Conservation (phyloP, 2,113 vertebrate genomes). For the Neofelis nebulosa region DNA sequence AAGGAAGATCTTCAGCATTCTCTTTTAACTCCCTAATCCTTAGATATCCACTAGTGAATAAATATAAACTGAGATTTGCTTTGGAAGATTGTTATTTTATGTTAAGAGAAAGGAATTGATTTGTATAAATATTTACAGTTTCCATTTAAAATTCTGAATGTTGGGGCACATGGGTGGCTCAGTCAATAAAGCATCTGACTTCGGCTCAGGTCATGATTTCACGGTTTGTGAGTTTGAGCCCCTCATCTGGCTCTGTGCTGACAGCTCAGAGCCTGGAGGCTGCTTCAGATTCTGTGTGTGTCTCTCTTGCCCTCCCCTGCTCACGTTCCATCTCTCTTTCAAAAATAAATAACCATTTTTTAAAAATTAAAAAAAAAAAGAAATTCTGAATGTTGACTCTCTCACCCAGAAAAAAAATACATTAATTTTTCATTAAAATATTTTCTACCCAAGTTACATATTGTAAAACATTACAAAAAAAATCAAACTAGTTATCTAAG, state of each 20-base stretch:
- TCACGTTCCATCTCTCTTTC: too few species aligned
- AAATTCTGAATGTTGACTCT: neutral
- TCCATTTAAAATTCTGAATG: conserved; percentile 38
- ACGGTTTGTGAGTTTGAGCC: too few species aligned
- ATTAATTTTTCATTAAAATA: neutral
- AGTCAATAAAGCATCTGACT: too few species aligned
- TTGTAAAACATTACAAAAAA: neutral
- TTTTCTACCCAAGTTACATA: neutral
- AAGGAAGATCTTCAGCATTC: conserved; percentile 30
- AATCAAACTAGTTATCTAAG: neutral
- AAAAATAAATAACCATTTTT: too few species aligned
- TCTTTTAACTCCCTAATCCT: conserved; percentile 3
- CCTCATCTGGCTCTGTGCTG: too few species aligned
- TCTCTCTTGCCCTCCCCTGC: too few species aligned
- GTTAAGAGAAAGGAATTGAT: conserved; percentile 25
- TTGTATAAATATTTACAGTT: neutral
- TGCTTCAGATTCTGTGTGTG: too few species aligned
- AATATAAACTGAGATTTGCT: conserved; percentile 61
- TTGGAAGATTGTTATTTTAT: conserved; percentile 49
- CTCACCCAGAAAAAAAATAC: neutral
- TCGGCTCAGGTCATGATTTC: too few species aligned
- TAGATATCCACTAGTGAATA: conserved; percentile 50
- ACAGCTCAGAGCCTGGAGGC: too few species aligned
- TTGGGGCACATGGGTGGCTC: too few species aligned
- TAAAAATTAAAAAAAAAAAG: too few species aligned